Conservation (phyloP, 2,797 vertebrate species). For the Discoglossus pictus region DNA sequence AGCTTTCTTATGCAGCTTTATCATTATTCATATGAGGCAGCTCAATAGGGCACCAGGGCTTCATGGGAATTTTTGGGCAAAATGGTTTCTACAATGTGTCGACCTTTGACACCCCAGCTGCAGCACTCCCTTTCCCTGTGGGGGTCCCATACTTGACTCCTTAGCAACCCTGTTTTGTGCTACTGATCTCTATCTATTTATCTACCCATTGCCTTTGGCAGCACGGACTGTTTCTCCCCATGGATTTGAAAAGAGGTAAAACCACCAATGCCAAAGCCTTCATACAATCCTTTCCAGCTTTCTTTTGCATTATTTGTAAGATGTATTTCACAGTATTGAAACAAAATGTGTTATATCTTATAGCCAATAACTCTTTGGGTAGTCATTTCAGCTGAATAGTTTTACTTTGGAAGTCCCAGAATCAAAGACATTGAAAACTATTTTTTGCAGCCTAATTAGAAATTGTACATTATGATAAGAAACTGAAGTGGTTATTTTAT, state of each 20-base stretch:
- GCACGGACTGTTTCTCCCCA: constrained; percentile 51
- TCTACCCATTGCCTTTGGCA: constrained; percentile 57
- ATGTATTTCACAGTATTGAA: too few species aligned
- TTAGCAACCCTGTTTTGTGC: constrained; percentile 60
- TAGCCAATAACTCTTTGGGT: too few species aligned
- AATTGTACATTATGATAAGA: too few species aligned
- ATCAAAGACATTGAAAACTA: too few species aligned
- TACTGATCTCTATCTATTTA: constrained; percentile 53
- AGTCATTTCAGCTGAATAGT: too few species aligned
- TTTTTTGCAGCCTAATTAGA: too few species aligned
- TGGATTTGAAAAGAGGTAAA: constrained; percentile 50
- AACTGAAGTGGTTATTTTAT: too few species aligned
- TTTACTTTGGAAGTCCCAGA: too few species aligned
- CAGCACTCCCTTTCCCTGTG: constrained; percentile 55
- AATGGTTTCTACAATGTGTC: constrained; percentile 60
- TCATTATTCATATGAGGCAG: constrained; percentile 62
- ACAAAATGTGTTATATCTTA: too few species aligned
- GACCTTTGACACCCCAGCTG: constrained; percentile 69
- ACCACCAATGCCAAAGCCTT: constrained; percentile 46
- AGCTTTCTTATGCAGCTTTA: constrained; percentile 71
- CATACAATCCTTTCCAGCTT: constrained; percentile 37
- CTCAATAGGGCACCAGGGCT: constrained; percentile 54
- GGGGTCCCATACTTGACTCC: constrained; percentile 63
- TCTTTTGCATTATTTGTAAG: too few species aligned
- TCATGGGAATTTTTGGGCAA: constrained; percentile 64